Evolutionary conservation across 2,113 vertebrate genomes (phyloP).

Genomic region (Phaethornis superciliosus): DNA sequence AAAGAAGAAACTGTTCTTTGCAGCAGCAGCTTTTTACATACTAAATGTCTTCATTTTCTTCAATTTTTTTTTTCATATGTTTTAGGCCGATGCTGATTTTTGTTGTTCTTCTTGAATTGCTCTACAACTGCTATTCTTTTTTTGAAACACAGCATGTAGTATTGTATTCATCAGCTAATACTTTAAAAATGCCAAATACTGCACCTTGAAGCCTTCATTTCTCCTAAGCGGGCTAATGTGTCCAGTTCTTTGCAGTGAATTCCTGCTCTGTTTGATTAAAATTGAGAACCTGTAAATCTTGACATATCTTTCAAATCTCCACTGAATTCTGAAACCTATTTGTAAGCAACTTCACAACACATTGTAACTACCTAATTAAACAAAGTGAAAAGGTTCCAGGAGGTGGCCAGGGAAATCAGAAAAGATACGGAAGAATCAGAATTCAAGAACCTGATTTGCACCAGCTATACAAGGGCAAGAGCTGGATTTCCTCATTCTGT

Average conservation of each 20-base stretch:
- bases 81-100: not conserved
- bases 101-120: not conserved
- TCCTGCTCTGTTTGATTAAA: not conserved
- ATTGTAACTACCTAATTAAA: not conserved
- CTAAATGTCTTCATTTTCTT: not conserved
- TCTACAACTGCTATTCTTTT: not conserved
- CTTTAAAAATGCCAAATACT: not conserved
- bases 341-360: not conserved
- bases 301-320: not conserved
- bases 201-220: not conserved
- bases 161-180: not conserved
- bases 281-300: not conserved
- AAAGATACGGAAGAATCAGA: not conserved
- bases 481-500: not conserved
- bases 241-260: not conserved
- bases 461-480: not conserved
- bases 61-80: not conserved
- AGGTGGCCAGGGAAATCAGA: not conserved
- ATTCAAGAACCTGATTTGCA: not conserved
- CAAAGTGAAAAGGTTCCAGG: not conserved
- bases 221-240: fast-evolving
- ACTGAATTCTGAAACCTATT: not conserved
- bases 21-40: not conserved
- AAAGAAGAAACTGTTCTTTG: not conserved
- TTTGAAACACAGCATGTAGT: not conserved